A percentile compares a stretch with the other conserved stretches of the same genome.
These are phyloP conservation scores for Tetragnatha montana DNA, from an alignment of 2,888 invertebrate species.

Conservation along the genomic window DNA sequence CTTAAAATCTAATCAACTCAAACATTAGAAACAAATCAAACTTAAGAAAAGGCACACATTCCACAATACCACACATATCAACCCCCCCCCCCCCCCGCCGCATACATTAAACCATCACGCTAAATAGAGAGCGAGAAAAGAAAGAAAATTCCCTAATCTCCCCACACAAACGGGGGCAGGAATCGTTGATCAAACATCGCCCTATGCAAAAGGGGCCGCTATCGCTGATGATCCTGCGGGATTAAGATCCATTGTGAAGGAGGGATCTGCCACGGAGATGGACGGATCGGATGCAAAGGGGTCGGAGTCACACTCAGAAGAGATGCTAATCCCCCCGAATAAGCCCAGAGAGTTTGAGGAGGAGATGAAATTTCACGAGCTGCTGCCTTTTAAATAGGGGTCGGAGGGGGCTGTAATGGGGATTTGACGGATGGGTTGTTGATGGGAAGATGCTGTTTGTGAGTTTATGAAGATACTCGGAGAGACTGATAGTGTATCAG, in stretches of 20 bases:
- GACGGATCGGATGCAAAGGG: constrained; percentile 14
- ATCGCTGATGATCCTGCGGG: constrained; percentile 24
- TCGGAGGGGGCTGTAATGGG: neutral
- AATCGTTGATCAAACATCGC: constrained; percentile 56
- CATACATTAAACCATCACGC: too few relatives aligned
- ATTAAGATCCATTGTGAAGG: constrained; percentile 37
- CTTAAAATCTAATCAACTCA: too few relatives aligned
- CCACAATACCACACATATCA: too few relatives aligned
- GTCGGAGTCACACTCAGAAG: constrained; percentile 23
- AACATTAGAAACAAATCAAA: too few relatives aligned
- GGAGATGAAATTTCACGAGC: constrained; percentile 56
- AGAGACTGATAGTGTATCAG: too few relatives aligned
- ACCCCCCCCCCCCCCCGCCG: too few relatives aligned
- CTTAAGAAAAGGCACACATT: too few relatives aligned
- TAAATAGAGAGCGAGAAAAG: neutral
- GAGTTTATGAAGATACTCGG: too few relatives aligned
- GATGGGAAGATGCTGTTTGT: too few relatives aligned
- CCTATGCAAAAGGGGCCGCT: constrained; percentile 54
- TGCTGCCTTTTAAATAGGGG: neutral
- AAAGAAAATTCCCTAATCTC: constrained; percentile 41
- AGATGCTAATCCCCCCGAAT: constrained; percentile 27
- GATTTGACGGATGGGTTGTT: neutral
- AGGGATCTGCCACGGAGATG: neutral
- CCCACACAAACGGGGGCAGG: constrained; percentile 26
- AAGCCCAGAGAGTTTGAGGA: constrained; percentile 25